These are phyloP conservation scores for Megaustenia siamemsis DNA, from an alignment of 2,888 invertebrate genomes.

Conservation along the genomic window DNA sequence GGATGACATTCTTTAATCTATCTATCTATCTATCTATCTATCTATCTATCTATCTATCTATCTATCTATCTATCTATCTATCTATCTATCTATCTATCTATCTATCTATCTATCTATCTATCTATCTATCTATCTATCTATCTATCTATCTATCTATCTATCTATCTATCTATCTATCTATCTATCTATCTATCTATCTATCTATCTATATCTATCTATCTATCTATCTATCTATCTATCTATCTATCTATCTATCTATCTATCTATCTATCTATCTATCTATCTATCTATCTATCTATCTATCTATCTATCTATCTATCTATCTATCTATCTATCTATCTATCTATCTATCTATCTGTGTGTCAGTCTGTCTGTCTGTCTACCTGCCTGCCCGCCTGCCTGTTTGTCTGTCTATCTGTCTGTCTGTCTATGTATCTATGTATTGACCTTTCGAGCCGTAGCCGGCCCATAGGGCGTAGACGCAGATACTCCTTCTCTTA, in stretches of 20 bases:
- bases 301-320: not conserved
- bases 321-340: constrained; percentile 9
- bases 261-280: no score
- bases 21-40: constrained; percentile 4
- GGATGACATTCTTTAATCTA: not conserved
- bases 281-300: no score
- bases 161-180: not conserved
- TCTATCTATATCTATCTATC: not conserved
- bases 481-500: no score
- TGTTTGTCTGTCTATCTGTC: not conserved
- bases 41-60: constrained; percentile 7
- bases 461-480: no score
- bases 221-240: not conserved
- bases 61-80: constrained; percentile 7
- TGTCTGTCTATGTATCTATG: not conserved
- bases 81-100: constrained; percentile 5
- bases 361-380: not conserved
- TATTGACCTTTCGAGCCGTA: no score
- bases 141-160: not conserved
- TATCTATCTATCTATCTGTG: not conserved
- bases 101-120: constrained; percentile 1
- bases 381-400: not conserved
- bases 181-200: not conserved
- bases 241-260: no score
- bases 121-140: constrained; percentile 10